Base-by-base conservation (phyloP, 2,797 vertebrate genomes). In the Avahi laniger region DNA sequence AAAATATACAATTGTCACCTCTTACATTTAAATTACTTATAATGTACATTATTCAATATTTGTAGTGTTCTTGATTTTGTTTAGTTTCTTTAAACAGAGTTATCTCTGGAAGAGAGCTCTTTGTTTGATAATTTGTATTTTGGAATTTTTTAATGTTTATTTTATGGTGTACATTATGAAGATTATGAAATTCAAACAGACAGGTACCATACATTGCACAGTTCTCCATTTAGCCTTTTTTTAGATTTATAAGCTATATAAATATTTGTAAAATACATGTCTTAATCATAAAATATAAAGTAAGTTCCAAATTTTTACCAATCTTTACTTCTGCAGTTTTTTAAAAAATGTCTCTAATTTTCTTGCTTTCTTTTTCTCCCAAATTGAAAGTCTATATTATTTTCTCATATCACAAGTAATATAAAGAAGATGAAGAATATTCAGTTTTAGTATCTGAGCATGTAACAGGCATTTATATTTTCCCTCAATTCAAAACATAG, bases 91-190 rank as follows among this genome's bases (percentile, higher is more conserved):
- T 88, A 54, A 61, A 70, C 63, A 72, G 63, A 30, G 4, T 52
- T 54, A 83, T 81, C 22, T 43, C 12, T 87, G 24, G 12, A 75
- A 79, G 33, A 8, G 8, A 54, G 4, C 1, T 41, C 18, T 76
- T 90, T 90, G n/a, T 82, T 80, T 80, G 28, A 63, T 50, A 61
- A 91, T 22, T 93, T 93, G 6, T 83, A 79, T 82, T 82, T 43
- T 69, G 38, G 33, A 94, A 38, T 48, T 84, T 79, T 69, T 54
- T 7, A 84, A 54, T 82, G 11, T 63, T 84, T 61, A 35, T 72
- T 63, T 12, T 89, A 41, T 33, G 6, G 24, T 48, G 67, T 30
- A 78, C 72, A 14, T 28, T 86, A 81, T 69, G 75, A 50, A 79
- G 20, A 52, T 48, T 67, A 73, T 87, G 50, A 69, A 72, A 28